Evolutionary conservation across 2,797 vertebrate genomes (phyloP).

Genomic region (Rhinoraja longicauda): DNA sequence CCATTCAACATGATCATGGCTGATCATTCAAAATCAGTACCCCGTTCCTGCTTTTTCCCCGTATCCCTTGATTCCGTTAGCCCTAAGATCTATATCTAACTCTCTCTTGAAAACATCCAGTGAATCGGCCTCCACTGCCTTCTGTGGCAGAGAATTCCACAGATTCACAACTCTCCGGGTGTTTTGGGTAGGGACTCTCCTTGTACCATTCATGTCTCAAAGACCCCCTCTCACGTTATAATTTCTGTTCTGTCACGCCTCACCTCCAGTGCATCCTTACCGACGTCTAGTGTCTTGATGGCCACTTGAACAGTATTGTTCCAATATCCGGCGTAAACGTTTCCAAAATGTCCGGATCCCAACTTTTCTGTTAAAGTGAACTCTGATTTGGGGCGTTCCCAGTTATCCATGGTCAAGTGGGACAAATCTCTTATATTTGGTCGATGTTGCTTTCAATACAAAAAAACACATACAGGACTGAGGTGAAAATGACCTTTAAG

Average conservation of each 20-base stretch:
- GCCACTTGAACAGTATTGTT: constrained; percentile 66
- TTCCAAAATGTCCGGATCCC: constrained; percentile 66
- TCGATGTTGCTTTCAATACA: constrained; percentile 52
- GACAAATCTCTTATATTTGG: constrained; percentile 52
- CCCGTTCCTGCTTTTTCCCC: too few relatives aligned
- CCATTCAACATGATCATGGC: too few relatives aligned
- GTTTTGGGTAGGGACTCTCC: too few relatives aligned
- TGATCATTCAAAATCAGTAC: too few relatives aligned
- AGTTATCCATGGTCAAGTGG: constrained; percentile 58
- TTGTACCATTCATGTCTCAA: too few relatives aligned
- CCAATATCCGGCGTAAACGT: constrained; percentile 69
- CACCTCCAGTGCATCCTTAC: constrained; percentile 40
- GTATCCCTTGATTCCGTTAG: too few relatives aligned
- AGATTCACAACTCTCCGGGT: too few relatives aligned
- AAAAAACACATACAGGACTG: neutral
- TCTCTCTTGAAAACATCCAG: too few relatives aligned
- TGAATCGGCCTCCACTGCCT: too few relatives aligned
- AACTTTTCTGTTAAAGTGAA: constrained; percentile 62
- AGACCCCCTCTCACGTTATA: neutral
- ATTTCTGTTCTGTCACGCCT: neutral
- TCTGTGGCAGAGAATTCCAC: too few relatives aligned
- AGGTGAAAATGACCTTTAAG: neutral
- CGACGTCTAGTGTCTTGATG: constrained; percentile 52
- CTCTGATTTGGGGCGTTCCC: constrained; percentile 70
- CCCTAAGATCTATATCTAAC: too few relatives aligned